Base-by-base conservation (phyloP, 1,140 invertebrate species). In the Glossosoma conforme region DNA sequence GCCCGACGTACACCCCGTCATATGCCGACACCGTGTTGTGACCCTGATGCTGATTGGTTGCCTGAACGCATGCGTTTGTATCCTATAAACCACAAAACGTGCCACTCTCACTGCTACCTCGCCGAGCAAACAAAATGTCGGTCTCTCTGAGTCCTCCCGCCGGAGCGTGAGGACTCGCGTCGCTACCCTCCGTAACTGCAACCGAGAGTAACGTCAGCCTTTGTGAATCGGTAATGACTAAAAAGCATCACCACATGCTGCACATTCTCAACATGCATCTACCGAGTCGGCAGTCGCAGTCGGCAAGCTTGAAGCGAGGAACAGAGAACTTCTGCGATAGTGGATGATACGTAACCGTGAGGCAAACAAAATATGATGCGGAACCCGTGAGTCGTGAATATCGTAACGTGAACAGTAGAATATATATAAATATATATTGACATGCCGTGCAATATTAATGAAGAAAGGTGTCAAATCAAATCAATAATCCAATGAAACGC, bases 11-110 rank as follows among this genome's bases (percentile, higher is more conserved):
- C 36, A 55, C 52, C 3, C 48, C 56, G 25, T 51, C 52, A 28
- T 59, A 59, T 24, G 56, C 52, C 19, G 52, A 55, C 41, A 44
- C 52, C 35, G 52, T 14, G 30, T 47, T 42, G 36, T 32, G 22
- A 28, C 20, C 28, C 37, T 36, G 51, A 42, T 54, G 56, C 43
- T 54, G 51, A 51, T 58, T 54, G 56, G 56, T 58, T 54, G 56
- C 56, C 56, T 58, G 56, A 54, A 58, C 52, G 52, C 56, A 53
- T 53, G 55, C 45, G 50, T 53, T 58, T 51, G 51, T 36, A 40
- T 58, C 56, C 56, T 58, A 58, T 51, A 58, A 57, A 52, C 37
- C 35, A 54, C 30, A 58, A 54, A 58, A 54, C 35, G 19, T 54
- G 56, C 51, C 33, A 49, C 56, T 53, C 55, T 57, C 50, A 45